Conservation (phyloP, 2,888 invertebrate species). For the Aproaerema taeniolella region DNA sequence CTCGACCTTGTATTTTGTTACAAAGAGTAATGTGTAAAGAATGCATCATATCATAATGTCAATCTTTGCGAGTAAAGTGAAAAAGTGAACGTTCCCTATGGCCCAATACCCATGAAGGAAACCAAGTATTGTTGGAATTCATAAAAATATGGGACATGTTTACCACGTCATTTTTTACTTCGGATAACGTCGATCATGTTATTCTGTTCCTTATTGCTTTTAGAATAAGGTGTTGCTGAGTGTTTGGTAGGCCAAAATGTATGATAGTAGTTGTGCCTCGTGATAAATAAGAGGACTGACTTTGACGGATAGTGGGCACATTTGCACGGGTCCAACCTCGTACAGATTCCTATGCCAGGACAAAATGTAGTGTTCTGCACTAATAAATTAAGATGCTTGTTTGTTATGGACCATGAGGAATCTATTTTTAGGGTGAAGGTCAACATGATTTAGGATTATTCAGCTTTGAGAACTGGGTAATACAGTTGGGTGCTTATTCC, state of each 20-base stretch:
- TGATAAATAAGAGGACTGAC: slow-evolving; percentile 66
- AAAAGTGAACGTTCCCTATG: slow-evolving; percentile 4
- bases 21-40: no score
- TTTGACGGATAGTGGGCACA: slow-evolving; percentile 58
- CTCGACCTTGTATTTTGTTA: no score
- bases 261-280: slow-evolving; percentile 29
- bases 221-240: not conserved
- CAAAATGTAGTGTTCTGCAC: slow-evolving; percentile 41
- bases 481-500: no score
- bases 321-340: slow-evolving; percentile 36
- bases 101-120: slow-evolving; percentile 2
- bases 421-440: no score
- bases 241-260: slow-evolving; percentile 2
- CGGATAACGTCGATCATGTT: no score
- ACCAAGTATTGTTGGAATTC: slow-evolving; percentile 5
- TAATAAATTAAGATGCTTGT: slow-evolving; percentile 24
- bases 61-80: slow-evolving; percentile 4
- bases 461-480: no score
- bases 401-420: not conserved
- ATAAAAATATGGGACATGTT: slow-evolving; percentile 10
- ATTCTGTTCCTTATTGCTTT: not conserved
- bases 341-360: slow-evolving; percentile 47
- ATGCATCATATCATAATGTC: no score
- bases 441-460: no score
- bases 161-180: no score